phyloP scores from a whole-genome alignment of 2,797 vertebrate genomes.

The Sebastes iracundus region DNA sequence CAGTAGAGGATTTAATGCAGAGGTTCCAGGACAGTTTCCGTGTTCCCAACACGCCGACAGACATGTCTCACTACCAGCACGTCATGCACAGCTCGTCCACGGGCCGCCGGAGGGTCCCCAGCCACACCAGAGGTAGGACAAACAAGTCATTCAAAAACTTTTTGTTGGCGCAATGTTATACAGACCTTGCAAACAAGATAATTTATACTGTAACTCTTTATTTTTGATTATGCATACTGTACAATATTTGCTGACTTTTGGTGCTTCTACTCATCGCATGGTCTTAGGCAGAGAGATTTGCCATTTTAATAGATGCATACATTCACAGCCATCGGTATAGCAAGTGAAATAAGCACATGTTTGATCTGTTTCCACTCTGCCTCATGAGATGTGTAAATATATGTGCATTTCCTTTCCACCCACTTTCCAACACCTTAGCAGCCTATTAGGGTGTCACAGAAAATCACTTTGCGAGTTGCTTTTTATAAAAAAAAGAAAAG shows the following conservation, averaged over 20 bases:
- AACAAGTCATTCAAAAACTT: neutral
- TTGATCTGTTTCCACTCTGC: neutral
- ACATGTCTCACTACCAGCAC: constrained; percentile 93
- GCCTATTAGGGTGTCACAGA: neutral
- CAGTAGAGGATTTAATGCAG: constrained; percentile 96
- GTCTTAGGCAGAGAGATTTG: neutral
- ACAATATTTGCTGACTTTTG: neutral
- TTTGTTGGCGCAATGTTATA: neutral
- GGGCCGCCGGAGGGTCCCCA: constrained; percentile 88
- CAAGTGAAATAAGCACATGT: neutral
- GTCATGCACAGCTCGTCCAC: constrained; percentile 87
- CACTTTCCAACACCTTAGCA: neutral
- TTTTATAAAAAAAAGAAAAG: neutral
- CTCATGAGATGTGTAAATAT: neutral
- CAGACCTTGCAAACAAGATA: neutral
- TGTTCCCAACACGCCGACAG: constrained; percentile 89
- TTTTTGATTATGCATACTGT: neutral
- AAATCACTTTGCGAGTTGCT: neutral
- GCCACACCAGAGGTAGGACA: constrained; percentile 88
- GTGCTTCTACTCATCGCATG: neutral
- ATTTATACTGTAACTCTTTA: neutral
- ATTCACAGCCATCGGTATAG: neutral
- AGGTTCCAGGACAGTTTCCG: constrained; percentile 97
- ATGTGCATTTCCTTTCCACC: neutral
- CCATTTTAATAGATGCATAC: neutral